Evolutionary conservation across 2,888 invertebrate genomes (phyloP).

Genomic region (Perithous albicinctus): DNA sequence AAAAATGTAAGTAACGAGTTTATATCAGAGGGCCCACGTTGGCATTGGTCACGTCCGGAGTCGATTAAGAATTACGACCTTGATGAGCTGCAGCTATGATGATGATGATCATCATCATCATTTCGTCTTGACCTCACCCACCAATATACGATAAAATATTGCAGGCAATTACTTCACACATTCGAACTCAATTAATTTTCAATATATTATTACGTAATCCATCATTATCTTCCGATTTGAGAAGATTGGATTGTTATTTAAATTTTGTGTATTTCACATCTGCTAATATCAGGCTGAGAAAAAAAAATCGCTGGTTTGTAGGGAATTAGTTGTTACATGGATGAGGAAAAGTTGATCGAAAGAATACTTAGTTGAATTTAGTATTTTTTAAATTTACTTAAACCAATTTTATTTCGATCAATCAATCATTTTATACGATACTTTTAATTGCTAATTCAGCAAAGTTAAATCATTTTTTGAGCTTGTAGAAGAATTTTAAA

Average conservation of each 20-base stretch:
- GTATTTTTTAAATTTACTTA: too few relatives aligned
- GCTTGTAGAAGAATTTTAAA: too few relatives aligned
- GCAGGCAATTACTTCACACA: conserved; percentile 49
- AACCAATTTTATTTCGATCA: too few relatives aligned
- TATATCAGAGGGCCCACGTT: conserved; percentile 29
- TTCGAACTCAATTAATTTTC: conserved; percentile 39
- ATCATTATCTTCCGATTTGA: conserved; percentile 13
- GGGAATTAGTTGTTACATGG: too few relatives aligned
- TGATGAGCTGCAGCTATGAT: conserved; percentile 19
- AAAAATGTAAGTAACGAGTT: conserved; percentile 31
- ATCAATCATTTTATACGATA: too few relatives aligned
- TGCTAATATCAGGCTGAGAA: background rate
- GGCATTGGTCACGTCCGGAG: conserved; percentile 55
- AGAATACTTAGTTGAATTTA: too few relatives aligned
- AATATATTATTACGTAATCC: conserved; percentile 25
- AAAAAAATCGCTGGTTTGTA: background rate
- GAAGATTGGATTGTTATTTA: conserved; percentile 21
- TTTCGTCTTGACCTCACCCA: conserved; percentile 11
- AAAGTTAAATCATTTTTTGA: too few relatives aligned
- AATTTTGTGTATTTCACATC: background rate
- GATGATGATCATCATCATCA: too few relatives aligned
- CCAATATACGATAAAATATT: too few relatives aligned
- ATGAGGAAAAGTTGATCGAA: too few relatives aligned
- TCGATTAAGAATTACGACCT: conserved; percentile 50
- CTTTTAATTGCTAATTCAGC: too few relatives aligned